Evolutionary conservation across 2,113 vertebrate species (phyloP), one percentile per base, ranked within the genome.

Genomic region (Oncorhynchus tshawytscha): DNA sequence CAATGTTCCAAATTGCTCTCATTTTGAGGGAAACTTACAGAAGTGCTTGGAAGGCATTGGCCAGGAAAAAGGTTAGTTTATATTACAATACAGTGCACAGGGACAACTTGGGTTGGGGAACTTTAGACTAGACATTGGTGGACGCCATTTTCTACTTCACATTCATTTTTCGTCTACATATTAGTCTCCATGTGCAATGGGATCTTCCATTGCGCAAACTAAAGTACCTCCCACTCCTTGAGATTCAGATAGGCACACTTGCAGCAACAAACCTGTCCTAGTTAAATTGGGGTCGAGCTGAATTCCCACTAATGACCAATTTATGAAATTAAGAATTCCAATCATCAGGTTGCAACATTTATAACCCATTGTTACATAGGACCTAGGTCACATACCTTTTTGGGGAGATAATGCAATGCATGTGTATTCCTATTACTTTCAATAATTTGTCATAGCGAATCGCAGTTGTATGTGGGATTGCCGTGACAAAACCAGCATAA

Each of bases 191-290:
- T 67, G 27, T 16, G 4, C 25, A 29, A 29, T 2, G 25, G 25
- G 39, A 20, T 78, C 15, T 74, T 83, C 74, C 72, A 68, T 81
- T 80, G 65, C 15, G n/a, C 27, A n/a, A 29, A 29, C 16, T 20
- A 34, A 68, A 81, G 77, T 84, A 88, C 87, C 88, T 73, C 74
- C 82, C 82, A 86, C 78, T 83, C 84, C 87, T 82, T 82, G 83
- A 90, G 86, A 85, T 75, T 62, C 69, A 71, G 68, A 48, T 18
- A 48, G 68, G 34, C 39, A 70, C 39, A 70, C 34, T n/a, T 22
- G 16, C 8, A 8, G 20, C 68, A 8, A 49, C 20, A 70, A 49
- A 27, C 5, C 39, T n/a, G 31, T 2, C 67, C 31, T 45, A 13
- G 67, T n/a, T 6, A 5, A 18, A 5, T 45, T 34, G 7, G 60